Evolutionary conservation across 1,140 invertebrate species (phyloP), one percentile per base, ranked within the genome.

Genomic region (Parapsyche elsis): DNA sequence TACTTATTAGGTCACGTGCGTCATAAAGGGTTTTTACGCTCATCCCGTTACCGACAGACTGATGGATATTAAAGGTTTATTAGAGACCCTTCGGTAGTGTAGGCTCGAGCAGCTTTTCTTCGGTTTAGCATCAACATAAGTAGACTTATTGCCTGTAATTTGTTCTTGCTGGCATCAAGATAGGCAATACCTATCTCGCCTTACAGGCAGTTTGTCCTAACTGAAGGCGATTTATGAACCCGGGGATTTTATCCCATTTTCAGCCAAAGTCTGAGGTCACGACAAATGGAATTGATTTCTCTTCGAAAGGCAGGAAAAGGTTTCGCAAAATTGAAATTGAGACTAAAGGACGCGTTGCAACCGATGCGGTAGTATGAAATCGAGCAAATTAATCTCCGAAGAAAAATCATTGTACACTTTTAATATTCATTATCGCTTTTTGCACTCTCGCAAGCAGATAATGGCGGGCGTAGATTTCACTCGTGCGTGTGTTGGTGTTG

Each of bases 101-200:
- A 9, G 64, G 64, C 16, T 19, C 26, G 45, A 21, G 67, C 7
- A 70, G 64, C 71, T 73, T 46, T 73, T 73, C 73, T 46, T n/a
- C 23, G 73, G 49, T 67, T 57, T 57, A 49, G 73, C 46, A 75
- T 75, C 73, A 75, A 75, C 45, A 53, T 77, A 77, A 77, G 75
- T 64, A 77, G 75, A 77, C 75, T 77, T 77, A 77, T 77, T 77
- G 75, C 57, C 75, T 12, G 75, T 77, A 77, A 77, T 77, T 77
- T 77, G 75, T 77, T 77, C 75, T 64, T 61, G 75, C 75, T 23
- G 57, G 75, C 75, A 77, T 77, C 75, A 44, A 64, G 75, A 77
- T 77, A 77, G 75, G 75, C 75, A 77, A 53, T 61, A 19, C 74
- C 75, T 77, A 77, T 77, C 75, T 77, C 30, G 57, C 26, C 75